phyloP scores from a whole-genome alignment of 2,113 vertebrate species.

The Coregonus clupeaformis region DNA sequence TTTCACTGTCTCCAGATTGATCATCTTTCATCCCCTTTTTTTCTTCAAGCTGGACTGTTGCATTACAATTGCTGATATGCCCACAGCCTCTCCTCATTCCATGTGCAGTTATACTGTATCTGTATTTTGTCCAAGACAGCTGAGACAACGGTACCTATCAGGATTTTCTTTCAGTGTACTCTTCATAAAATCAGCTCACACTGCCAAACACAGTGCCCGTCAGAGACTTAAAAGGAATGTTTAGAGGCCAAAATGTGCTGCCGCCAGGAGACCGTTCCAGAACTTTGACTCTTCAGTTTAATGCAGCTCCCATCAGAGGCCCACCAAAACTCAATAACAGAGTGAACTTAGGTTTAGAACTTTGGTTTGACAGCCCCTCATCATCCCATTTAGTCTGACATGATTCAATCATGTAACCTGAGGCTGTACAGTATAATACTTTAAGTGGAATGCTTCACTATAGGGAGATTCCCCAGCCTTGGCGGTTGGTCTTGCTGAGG shows the following conservation, averaged over 20 bases:
- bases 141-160: too few relatives aligned
- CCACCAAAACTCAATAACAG: not conserved
- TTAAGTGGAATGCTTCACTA: not conserved
- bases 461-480: not conserved
- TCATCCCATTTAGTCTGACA: constrained; percentile 28
- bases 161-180: too few relatives aligned
- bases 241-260: too few relatives aligned
- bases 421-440: constrained; percentile 9
- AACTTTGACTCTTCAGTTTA: not conserved
- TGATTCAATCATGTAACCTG: constrained; percentile 10
- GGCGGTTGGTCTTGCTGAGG: too few relatives aligned
- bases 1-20: too few relatives aligned
- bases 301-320: not conserved
- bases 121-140: too few relatives aligned
- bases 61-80: too few relatives aligned
- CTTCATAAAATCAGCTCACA: not conserved
- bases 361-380: constrained; percentile 12
- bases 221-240: not conserved
- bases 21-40: too few relatives aligned
- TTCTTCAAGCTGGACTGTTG: too few relatives aligned
- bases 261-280: not conserved
- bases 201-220: not conserved
- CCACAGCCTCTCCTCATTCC: too few relatives aligned
- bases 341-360: constrained; percentile 4
- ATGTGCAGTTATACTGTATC: too few relatives aligned